Base-by-base conservation (phyloP, 2,113 vertebrate species). In the Eleginops maclovinus region DNA sequence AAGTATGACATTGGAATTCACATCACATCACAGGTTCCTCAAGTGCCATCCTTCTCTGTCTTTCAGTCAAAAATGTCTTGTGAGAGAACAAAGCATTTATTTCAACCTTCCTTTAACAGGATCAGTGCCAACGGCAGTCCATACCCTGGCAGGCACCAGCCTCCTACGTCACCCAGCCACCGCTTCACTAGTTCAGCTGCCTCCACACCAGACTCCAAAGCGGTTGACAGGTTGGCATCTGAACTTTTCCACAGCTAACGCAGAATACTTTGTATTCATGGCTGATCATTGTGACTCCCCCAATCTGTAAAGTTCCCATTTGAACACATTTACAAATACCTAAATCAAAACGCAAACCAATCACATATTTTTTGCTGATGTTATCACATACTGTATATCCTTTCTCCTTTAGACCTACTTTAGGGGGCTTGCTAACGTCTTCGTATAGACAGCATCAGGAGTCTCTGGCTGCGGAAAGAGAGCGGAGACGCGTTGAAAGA, bases 371-470 rank as follows among this genome's bases (percentile, higher is more conserved):
- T 50, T 69, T 72, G 16, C 21, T 65, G 4, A 54, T 9, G 21
- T 64, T 4, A 10, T 54, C 19, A 67, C 24, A 12, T 63, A 40
- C 22, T 4, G 19, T 50, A 14, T 72, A 36, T 69, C 67, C 36
- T 63, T 59, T 67, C 44, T 12, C 9, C 0, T 46, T 36, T 79
- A 99, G 97, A 91, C 91, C 95, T 24, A 81, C 91, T 72, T 88
- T 95, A 71, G 96, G 96, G 79, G 94, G 97, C 79, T 94, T 99
- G 79, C 93, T 99, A 55, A 95, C 95, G 10, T 99, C 96, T 56
- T 99, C 98, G 9, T 98, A 97, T 93, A 94, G 96, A 80, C 98
- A 99, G 88, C 98, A 99, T 90, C 98, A 99, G 83, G 98, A 99
- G 83, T 96, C 97, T 10, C 90, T 99, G 93, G 95, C 97, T 60